These are phyloP conservation scores for Phyllostomus hastatus DNA, from an alignment of 2,113 vertebrate genomes.

Conservation along the genomic window DNA sequence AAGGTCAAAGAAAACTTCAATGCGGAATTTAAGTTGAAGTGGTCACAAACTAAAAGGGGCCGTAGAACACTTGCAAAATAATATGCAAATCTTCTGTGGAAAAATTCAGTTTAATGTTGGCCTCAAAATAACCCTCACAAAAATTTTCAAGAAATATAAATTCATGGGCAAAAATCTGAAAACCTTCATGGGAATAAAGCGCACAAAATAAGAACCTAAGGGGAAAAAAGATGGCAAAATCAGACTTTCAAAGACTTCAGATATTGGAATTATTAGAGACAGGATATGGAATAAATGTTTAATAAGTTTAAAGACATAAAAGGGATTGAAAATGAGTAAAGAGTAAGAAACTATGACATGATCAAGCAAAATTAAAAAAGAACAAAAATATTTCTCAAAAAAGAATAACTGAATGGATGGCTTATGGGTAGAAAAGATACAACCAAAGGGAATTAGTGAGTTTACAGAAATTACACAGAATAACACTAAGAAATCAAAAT, in stretches of 20 bases:
- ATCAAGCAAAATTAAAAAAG: conserved; percentile 35
- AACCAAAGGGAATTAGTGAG: conserved; percentile 18
- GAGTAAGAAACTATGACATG: background rate
- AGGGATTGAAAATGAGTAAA: conserved; percentile 1
- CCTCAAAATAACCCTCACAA: conserved; percentile 25
- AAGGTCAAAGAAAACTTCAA: conserved; percentile 3
- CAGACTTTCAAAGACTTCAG: conserved; percentile 14
- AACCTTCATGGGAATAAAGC: background rate
- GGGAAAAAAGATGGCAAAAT: background rate
- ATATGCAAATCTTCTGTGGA: conserved; percentile 13
- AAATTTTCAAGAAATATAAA: conserved; percentile 15
- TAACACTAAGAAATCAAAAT: background rate
- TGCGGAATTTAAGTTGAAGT: background rate
- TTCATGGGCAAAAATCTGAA: conserved; percentile 30
- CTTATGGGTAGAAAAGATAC: conserved; percentile 6
- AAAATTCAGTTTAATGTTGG: conserved; percentile 33
- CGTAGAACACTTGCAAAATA: background rate
- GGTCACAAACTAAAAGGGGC: conserved; percentile 21
- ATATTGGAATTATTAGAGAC: background rate
- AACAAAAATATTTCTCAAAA: conserved; percentile 42
- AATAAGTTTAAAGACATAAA: conserved; percentile 37
- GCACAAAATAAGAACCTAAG: background rate
- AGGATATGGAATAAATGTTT: background rate
- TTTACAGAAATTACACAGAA: background rate
- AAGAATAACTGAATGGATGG: background rate